Conservation (phyloP, 2,113 vertebrate species). For the Dolichallabes microphthalmus region DNA sequence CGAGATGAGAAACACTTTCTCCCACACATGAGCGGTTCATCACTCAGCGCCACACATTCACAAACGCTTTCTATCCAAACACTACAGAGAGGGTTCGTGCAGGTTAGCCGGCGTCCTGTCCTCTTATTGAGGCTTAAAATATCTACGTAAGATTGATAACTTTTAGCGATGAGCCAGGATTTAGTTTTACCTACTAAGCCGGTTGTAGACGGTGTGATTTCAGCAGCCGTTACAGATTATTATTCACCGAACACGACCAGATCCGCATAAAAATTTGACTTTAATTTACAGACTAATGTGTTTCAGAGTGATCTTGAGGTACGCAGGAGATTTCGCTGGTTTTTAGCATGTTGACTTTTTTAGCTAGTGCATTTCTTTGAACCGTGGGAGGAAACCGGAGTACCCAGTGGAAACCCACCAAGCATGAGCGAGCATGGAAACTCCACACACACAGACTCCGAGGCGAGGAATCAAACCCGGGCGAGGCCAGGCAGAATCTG, state of each 20-base stretch:
- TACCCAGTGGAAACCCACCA: no score
- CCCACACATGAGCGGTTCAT: neutral
- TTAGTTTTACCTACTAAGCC: neutral
- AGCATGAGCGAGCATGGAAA: no score
- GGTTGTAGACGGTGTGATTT: neutral
- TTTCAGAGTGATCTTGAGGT: neutral
- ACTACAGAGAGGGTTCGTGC: neutral
- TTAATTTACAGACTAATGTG: neutral
- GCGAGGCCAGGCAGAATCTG: no score
- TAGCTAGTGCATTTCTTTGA: no score
- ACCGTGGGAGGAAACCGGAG: no score
- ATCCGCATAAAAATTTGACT: neutral
- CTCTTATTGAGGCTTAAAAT: neutral
- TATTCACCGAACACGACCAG: neutral
- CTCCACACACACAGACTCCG: no score
- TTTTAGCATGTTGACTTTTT: neutral
- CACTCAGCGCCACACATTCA: neutral
- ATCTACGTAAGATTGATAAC: neutral
- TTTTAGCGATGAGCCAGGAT: neutral
- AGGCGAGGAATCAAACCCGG: no score
- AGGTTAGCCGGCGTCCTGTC: neutral
- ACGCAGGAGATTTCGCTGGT: neutral
- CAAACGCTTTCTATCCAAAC: constrained; percentile 6
- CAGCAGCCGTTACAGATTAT: neutral
- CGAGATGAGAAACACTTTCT: neutral